Evolutionary conservation across 1,140 invertebrate genomes (phyloP).

Genomic region (Sycobia sp.): DNA sequence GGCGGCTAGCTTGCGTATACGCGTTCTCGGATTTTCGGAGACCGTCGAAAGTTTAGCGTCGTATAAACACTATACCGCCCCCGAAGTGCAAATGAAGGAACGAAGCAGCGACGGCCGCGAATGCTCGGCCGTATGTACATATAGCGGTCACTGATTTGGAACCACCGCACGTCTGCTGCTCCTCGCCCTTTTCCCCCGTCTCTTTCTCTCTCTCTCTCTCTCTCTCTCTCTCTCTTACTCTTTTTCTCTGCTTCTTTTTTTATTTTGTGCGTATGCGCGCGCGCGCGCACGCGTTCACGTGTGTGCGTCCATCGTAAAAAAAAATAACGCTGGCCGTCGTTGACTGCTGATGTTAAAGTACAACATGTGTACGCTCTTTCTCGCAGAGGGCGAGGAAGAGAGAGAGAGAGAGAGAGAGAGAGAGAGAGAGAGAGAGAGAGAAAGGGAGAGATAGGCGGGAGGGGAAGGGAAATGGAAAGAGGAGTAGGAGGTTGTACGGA

Average conservation of each 20-base stretch:
- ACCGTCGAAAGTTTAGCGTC: no score
- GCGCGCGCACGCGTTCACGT: no score
- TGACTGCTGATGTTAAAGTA: conserved; percentile 8
- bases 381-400: conserved; percentile 29
- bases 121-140: no score
- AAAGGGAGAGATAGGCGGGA: not conserved
- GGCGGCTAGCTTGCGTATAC: no score
- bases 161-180: conserved; percentile 1
- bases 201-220: no score
- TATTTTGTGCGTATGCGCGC: no score
- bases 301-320: no score
- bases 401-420: conserved; percentile 22
- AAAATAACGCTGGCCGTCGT: conserved; percentile 19
- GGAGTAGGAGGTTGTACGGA: conserved; percentile 41
- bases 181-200: no score
- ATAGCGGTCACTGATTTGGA: conserved; percentile 18
- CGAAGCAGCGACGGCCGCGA: no score
- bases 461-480: conserved; percentile 25
- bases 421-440: conserved; percentile 33
- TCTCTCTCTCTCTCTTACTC: not conserved
- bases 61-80: no score
- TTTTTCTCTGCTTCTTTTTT: conserved; percentile 1
- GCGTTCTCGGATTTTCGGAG: no score
- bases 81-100: no score
- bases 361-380: not conserved